A percentile compares a stretch with the other conserved stretches of the same genome.
Evolutionary conservation across 2,113 vertebrate genomes (phyloP).

Genomic region (Smithornis capensis): DNA sequence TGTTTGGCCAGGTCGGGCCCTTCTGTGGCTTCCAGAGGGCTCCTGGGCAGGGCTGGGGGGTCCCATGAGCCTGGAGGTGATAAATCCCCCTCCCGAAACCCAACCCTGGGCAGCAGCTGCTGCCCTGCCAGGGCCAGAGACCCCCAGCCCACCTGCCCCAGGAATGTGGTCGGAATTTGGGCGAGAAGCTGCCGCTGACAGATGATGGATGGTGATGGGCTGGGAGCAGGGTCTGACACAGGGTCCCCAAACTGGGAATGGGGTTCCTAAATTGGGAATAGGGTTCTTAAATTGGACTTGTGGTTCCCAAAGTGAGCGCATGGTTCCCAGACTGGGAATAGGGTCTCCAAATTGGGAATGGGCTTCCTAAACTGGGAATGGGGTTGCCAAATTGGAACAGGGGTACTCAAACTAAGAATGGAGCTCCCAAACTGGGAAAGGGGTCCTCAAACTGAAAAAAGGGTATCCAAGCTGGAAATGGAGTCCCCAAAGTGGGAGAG

Average conservation of each 20-base stretch:
- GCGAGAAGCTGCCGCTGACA: fast-evolving
- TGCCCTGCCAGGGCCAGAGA: neutral
- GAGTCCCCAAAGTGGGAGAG: too few species aligned
- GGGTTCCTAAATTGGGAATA: neutral
- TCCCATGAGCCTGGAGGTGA: neutral
- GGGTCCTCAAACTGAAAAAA: fast-evolving
- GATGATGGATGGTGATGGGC: fast-evolving
- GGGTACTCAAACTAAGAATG: neutral
- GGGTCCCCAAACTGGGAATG: neutral
- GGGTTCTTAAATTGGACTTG: neutral
- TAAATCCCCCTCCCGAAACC: neutral
- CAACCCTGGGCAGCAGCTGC: neutral
- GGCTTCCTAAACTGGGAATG: neutral
- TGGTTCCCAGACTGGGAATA: neutral
- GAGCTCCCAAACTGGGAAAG: neutral
- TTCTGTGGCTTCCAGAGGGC: neutral
- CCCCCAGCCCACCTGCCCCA: neutral
- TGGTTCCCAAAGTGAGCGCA: neutral
- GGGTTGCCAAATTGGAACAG: neutral
- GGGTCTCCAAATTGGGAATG: neutral
- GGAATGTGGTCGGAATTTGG: neutral
- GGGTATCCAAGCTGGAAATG: neutral
- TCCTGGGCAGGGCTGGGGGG: neutral
- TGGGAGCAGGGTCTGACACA: neutral
- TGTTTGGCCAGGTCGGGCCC: neutral